Conservation (phyloP, 2,797 vertebrate genomes). For the Bovichtus variegatus region DNA sequence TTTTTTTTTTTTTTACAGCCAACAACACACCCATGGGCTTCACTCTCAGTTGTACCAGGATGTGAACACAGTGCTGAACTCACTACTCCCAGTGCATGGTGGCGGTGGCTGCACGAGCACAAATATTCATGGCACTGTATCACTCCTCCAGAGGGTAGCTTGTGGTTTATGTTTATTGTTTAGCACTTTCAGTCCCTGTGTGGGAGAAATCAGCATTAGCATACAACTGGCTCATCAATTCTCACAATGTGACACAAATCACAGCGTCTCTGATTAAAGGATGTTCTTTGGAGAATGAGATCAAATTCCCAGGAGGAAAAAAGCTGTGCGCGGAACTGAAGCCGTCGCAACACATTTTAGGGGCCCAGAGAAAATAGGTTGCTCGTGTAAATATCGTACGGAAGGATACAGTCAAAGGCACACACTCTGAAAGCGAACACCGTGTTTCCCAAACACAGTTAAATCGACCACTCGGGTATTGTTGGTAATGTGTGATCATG, state of each 20-base stretch:
- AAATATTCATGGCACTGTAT: constrained; percentile 29
- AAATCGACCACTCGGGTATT: constrained; percentile 22
- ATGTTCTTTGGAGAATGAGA: constrained; percentile 44
- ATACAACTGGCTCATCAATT: constrained; percentile 62
- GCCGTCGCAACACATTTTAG: constrained; percentile 17
- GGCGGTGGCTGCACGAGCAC: constrained; percentile 11
- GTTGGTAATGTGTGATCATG: constrained; percentile 35
- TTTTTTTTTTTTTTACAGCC: constrained; percentile 68
- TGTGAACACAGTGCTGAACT: constrained; percentile 37
- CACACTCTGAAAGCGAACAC: background rate
- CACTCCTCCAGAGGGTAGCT: constrained; percentile 47
- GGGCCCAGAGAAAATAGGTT: background rate
- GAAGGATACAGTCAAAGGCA: background rate
- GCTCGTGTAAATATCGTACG: background rate
- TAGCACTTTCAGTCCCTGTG: constrained; percentile 33
- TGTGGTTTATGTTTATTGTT: constrained; percentile 65
- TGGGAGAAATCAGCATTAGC: constrained; percentile 64
- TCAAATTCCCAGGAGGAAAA: constrained; percentile 45
- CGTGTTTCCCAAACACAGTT: constrained; percentile 8
- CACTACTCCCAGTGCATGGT: background rate
- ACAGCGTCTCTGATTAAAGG: constrained; percentile 51
- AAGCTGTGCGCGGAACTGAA: background rate
- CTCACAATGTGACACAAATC: constrained; percentile 63
- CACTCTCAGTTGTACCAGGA: constrained; percentile 28
- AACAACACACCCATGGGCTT: constrained; percentile 63